Conservation (phyloP, 2,888 invertebrate species). For the Proisotoma minuta region DNA sequence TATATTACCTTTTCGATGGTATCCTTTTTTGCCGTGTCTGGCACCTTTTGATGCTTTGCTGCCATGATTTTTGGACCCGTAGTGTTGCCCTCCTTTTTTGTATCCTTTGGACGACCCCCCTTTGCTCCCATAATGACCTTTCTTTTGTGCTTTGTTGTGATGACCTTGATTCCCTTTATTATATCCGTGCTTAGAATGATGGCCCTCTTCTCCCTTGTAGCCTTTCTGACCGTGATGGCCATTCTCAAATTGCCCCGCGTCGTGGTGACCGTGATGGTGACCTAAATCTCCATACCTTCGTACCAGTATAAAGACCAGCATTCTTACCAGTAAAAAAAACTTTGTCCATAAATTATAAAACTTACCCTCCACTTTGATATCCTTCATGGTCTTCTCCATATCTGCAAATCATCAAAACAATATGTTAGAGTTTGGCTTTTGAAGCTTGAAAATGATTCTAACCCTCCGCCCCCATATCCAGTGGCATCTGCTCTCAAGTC, state of each 20-base stretch:
- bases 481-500: slow-evolving; percentile 34
- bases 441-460: no score
- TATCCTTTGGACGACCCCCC: slow-evolving; percentile 42
- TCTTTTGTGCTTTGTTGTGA: slow-evolving; percentile 40
- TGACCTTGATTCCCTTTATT: slow-evolving; percentile 40
- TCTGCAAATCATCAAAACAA: neutral
- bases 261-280: slow-evolving; percentile 25
- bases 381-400: neutral
- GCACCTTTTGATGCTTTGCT: slow-evolving; percentile 34
- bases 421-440: neutral
- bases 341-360: neutral
- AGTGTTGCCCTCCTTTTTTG: slow-evolving; percentile 40
- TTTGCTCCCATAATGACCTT: slow-evolving; percentile 39
- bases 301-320: neutral
- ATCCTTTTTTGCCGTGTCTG: slow-evolving; percentile 41
- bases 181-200: slow-evolving; percentile 36
- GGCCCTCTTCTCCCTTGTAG: slow-evolving; percentile 19
- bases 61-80: slow-evolving; percentile 40
- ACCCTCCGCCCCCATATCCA: slow-evolving; percentile 27
- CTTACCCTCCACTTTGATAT: slow-evolving; percentile 20
- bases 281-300: slow-evolving; percentile 20
- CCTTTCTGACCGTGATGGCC: slow-evolving; percentile 39
- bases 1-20: slow-evolving; percentile 39
- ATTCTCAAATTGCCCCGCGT: slow-evolving; percentile 20
- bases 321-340: neutral